These are phyloP conservation scores for Druon quercuslanigerum DNA, from an alignment of 1,140 invertebrate species.

Conservation along the genomic window DNA sequence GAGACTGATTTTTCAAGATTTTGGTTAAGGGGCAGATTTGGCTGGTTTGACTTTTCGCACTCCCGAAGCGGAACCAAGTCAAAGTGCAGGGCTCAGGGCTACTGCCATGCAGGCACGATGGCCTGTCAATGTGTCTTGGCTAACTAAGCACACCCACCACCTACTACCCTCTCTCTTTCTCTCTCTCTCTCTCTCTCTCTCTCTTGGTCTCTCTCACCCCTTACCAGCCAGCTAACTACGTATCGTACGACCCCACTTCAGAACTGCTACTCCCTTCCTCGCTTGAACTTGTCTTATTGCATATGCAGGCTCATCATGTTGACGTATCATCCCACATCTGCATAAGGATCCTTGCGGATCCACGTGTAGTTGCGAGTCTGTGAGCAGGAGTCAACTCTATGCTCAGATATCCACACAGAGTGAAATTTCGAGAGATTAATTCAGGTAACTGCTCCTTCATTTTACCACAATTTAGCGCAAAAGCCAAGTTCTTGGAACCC, in stretches of 20 bases:
- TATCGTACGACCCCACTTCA: conserved; percentile 52
- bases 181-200: conserved; percentile 49
- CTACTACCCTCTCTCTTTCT: conserved; percentile 57
- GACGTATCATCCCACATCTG: conserved; percentile 33
- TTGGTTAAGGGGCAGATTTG: not conserved
- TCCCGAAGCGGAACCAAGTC: conserved; percentile 25
- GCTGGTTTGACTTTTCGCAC: conserved; percentile 7
- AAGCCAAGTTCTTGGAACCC: too few relatives aligned
- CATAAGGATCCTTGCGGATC: conserved; percentile 29
- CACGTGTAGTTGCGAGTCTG: conserved; percentile 1
- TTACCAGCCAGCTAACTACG: conserved; percentile 53
- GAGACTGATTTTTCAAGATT: not conserved
- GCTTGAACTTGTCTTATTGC: conserved; percentile 41
- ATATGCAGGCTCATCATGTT: conserved; percentile 28
- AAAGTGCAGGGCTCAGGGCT: conserved; percentile 43
- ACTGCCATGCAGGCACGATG: conserved; percentile 64
- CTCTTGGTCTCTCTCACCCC: conserved; percentile 58
- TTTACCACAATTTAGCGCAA: too few relatives aligned
- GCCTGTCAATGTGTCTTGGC: conserved; percentile 70
- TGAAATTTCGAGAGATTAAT: too few relatives aligned
- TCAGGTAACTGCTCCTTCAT: too few relatives aligned
- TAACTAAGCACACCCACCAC: conserved; percentile 69
- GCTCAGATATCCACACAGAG: too few relatives aligned
- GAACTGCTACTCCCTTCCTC: conserved; percentile 44
- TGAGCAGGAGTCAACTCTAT: not conserved